phyloP scores from a whole-genome alignment of 2,888 invertebrate species.

The Cataglyphis livida region DNA sequence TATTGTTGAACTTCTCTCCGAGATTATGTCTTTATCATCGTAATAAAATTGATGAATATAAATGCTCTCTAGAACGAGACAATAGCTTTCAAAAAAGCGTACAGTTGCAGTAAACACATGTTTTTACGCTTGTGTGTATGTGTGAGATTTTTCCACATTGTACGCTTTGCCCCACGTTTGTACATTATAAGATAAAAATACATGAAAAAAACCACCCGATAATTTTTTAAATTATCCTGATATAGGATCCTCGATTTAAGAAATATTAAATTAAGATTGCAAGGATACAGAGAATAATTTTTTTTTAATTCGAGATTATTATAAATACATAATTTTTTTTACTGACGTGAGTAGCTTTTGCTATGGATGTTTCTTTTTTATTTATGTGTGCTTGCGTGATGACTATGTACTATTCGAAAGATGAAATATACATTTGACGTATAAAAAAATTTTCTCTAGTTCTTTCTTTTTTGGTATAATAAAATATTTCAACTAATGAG shows the following conservation, averaged over 20 bases:
- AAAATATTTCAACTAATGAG: neutral
- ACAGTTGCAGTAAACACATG: constrained; percentile 29
- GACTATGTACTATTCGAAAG: constrained; percentile 71
- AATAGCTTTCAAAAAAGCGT: constrained; percentile 22
- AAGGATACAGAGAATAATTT: neutral
- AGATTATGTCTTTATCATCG: constrained; percentile 11
- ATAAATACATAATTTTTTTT: constrained; percentile 57
- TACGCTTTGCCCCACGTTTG: constrained; percentile 49
- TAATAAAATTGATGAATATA: constrained; percentile 26
- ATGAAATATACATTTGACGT: constrained; percentile 71
- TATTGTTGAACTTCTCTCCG: constrained; percentile 33
- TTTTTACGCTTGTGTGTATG: constrained; percentile 11
- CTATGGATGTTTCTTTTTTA: constrained; percentile 64
- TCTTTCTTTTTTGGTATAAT: neutral
- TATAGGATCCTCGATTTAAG: constrained; percentile 14
- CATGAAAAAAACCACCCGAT: neutral
- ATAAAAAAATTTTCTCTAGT: constrained; percentile 45
- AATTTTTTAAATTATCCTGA: constrained; percentile 25
- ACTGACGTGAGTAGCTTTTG: constrained; percentile 63
- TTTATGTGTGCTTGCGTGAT: constrained; percentile 78
- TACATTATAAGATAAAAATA: constrained; percentile 59
- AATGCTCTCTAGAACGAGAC: neutral
- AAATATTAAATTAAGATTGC: neutral
- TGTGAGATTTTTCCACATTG: constrained; percentile 35
- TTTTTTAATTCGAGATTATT: constrained; percentile 54